Percentiles rank a stretch among this genome's conserved stretches.
These are phyloP conservation scores for Eupelmus urozonus DNA, from an alignment of 2,888 invertebrate genomes.

Conservation along the genomic window DNA sequence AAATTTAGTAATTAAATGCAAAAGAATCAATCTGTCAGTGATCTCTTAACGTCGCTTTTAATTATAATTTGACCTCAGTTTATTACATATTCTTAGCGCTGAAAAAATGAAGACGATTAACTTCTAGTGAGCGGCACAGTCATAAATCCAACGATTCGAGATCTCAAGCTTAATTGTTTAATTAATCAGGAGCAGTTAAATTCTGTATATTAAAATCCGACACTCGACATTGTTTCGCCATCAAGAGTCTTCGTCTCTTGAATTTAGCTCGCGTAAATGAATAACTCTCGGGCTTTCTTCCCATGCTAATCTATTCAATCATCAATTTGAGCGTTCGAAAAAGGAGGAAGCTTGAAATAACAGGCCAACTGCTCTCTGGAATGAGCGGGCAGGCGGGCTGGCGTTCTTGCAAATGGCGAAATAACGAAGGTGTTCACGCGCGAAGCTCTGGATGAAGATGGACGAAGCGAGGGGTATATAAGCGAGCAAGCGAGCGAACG, in stretches of 20 bases:
- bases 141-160: too few relatives aligned
- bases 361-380: slow-evolving; percentile 2
- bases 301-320: slow-evolving; percentile 25
- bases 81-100: too few relatives aligned
- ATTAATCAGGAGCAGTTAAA: too few relatives aligned
- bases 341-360: slow-evolving; percentile 2
- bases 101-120: too few relatives aligned
- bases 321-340: slow-evolving; percentile 14
- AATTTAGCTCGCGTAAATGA: too few relatives aligned
- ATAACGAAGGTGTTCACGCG: slow-evolving; percentile 30
- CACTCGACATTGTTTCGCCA: neutral
- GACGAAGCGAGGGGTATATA: neutral
- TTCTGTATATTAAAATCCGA: neutral
- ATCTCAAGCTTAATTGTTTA: too few relatives aligned
- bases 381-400: neutral
- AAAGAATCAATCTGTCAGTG: too few relatives aligned
- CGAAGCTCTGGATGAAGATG: neutral
- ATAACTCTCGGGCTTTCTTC: neutral
- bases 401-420: slow-evolving; percentile 20
- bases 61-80: too few relatives aligned
- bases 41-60: too few relatives aligned
- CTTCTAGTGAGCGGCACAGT: too few relatives aligned
- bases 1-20: too few relatives aligned
- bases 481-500: neutral
- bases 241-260: neutral